phyloP scores from a whole-genome alignment of 2,888 invertebrate genomes.

The Lordiphosa fenestrarum region DNA sequence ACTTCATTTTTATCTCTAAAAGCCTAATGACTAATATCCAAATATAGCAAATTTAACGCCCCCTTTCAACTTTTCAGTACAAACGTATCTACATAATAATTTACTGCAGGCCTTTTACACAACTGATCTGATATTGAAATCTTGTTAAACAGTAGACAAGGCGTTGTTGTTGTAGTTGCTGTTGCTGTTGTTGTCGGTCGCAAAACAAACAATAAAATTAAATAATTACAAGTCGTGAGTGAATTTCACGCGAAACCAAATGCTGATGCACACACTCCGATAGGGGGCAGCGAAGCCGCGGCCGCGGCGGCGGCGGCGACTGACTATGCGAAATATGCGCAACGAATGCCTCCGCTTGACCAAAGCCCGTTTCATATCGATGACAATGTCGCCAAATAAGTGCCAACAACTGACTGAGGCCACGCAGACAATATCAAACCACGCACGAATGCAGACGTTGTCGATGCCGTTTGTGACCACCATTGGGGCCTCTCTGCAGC shows the following conservation, averaged over 20 bases:
- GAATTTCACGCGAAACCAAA: conserved; percentile 79
- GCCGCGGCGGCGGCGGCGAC: conserved; percentile 22
- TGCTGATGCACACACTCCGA: conserved; percentile 76
- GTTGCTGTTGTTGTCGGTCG: no score
- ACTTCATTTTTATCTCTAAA: conserved; percentile 44
- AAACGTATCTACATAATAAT: conserved; percentile 37
- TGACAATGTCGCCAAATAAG: conserved; percentile 73
- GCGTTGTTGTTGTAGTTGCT: conserved; percentile 20
- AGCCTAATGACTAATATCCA: conserved; percentile 54
- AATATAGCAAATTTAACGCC: conserved; percentile 15
- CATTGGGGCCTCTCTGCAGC: conserved; percentile 38
- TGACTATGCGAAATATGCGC: conserved; percentile 66
- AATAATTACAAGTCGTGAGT: conserved; percentile 80
- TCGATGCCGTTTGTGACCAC: conserved; percentile 34
- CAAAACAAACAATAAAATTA: conserved; percentile 78
- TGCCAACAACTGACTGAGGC: conserved; percentile 53
- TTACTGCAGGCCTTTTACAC: conserved; percentile 42
- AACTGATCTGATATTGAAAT: conserved; percentile 61
- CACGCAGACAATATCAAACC: conserved; percentile 61
- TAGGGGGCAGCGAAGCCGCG: conserved; percentile 42
- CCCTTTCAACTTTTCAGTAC: conserved; percentile 9
- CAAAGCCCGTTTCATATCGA: conserved; percentile 65
- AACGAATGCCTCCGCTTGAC: conserved; percentile 67
- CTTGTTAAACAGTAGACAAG: conserved; percentile 48
- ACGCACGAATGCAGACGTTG: conserved; percentile 42